Evolutionary conservation across 2,797 vertebrate genomes (phyloP), one percentile per base, ranked within the genome.

Genomic region (Sebastes hubbsi): DNA sequence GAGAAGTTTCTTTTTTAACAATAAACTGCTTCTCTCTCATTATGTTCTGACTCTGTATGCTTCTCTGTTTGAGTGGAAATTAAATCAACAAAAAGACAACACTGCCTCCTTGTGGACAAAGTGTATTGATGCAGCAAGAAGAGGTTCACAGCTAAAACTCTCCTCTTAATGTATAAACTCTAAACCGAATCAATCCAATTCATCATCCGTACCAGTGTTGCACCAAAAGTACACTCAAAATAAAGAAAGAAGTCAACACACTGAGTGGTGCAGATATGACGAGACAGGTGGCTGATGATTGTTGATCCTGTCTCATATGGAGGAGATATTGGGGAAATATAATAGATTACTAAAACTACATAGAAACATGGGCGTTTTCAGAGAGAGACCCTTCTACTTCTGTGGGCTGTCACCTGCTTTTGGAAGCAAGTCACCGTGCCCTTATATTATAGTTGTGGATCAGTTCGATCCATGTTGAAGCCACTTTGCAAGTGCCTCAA

Each of bases 91-190:
- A 29, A 61, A 81, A 72, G 8, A 49, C 86, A 84, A 75, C 76
- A 71, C 71, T 81, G 70, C 87, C 89, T 70, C 75, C 87, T 25
- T 58, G 85, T 87, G 89, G 24, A 22, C 2, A 75, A 60, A 52
- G 4, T 30, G 10, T 9, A 22, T 6, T 12, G 2, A 4, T 85
- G 59, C 60, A 80, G 13, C 20, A 29, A 3, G 8, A 38, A 42
- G 27, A 12, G 14, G 1, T 22, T 68, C 5, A 58, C 49, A 54
- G 20, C 49, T 16, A 49, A 49, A 49, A 4, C 18, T 49, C 42
- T 46, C 42, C 42, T 46, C 38, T 1, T 42, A 16, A 42, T 42
- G 13, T 42, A 1, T 14, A 42, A 14, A 5, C 38, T 42, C 2
- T 71, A 2, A 42, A 34, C 8, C 14, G 14, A 24, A 27, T 49